These are phyloP conservation scores for Tenrec ecaudatus DNA, from an alignment of 2,113 vertebrate species.

Conservation along the genomic window DNA sequence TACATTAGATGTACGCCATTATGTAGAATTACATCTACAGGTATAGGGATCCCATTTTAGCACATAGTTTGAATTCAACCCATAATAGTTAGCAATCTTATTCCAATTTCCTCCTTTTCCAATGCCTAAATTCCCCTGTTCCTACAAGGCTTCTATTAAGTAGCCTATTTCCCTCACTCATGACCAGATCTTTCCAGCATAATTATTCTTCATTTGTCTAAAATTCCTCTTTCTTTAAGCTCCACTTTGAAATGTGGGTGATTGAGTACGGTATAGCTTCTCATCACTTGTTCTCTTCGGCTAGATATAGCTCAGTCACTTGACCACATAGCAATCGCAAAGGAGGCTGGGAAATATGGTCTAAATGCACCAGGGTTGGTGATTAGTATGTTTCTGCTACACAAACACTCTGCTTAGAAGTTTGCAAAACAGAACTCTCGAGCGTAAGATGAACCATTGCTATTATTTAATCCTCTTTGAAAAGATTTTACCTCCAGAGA, in stretches of 20 bases:
- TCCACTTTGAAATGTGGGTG: rapidly evolving
- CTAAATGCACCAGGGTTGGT: not conserved
- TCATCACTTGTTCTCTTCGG: not conserved
- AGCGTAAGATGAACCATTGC: rapidly evolving
- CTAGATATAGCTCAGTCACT: not conserved
- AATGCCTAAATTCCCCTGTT: too few relatives aligned
- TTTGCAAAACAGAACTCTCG: not conserved
- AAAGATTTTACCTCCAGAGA: not conserved
- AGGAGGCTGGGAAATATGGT: not conserved
- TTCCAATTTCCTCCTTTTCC: not conserved
- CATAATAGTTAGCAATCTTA: not conserved
- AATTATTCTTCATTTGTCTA: too few relatives aligned
- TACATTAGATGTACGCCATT: not conserved
- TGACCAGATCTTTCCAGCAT: not conserved
- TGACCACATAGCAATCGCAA: not conserved
- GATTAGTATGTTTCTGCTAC: rapidly evolving
- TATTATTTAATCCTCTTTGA: too few relatives aligned
- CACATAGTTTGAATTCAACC: not conserved
- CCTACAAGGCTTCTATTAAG: not conserved
- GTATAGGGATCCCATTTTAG: not conserved
- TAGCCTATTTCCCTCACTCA: not conserved
- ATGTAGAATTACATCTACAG: not conserved
- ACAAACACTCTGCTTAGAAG: not conserved
- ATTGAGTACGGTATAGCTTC: not conserved
- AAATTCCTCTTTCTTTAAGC: too few relatives aligned